phyloP scores from a whole-genome alignment of 2,113 vertebrate species.

The Nanger granti region DNA sequence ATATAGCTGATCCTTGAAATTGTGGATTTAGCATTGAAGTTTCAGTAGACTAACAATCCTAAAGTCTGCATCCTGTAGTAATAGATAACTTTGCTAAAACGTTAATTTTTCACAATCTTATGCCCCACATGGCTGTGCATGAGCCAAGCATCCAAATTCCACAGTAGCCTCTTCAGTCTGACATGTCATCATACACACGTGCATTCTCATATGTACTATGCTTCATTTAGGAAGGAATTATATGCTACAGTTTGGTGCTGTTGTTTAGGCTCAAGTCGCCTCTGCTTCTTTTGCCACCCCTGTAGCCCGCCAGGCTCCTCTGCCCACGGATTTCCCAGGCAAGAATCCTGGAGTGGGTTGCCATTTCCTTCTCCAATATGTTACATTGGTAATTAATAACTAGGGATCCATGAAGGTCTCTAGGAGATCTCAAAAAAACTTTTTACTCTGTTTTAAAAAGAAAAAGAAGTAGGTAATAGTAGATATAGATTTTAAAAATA shows the following conservation, averaged over 20 bases:
- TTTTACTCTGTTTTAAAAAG: not conserved
- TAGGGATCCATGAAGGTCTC: not conserved
- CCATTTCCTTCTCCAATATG: not conserved
- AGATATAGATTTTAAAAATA: not conserved
- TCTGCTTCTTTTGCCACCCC: not conserved
- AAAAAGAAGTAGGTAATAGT: not conserved
- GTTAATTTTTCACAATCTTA: constrained; percentile 1
- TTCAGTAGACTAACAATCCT: not conserved
- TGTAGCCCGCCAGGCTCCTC: not conserved
- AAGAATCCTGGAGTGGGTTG: not conserved
- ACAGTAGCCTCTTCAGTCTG: not conserved
- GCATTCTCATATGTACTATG: not conserved
- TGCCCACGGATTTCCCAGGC: not conserved
- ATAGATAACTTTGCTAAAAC: not conserved
- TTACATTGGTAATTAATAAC: not conserved
- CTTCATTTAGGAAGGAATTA: not conserved
- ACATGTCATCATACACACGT: not conserved
- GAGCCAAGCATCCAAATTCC: not conserved
- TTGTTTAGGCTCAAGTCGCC: not conserved
- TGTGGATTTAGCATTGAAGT: not conserved
- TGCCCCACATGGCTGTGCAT: not conserved
- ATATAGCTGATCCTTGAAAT: not conserved
- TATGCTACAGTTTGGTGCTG: not conserved
- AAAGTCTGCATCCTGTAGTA: not conserved
- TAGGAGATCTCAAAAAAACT: not conserved